Evolutionary conservation across 1,140 invertebrate species (phyloP).

Genomic region (Meteorus sp.): DNA sequence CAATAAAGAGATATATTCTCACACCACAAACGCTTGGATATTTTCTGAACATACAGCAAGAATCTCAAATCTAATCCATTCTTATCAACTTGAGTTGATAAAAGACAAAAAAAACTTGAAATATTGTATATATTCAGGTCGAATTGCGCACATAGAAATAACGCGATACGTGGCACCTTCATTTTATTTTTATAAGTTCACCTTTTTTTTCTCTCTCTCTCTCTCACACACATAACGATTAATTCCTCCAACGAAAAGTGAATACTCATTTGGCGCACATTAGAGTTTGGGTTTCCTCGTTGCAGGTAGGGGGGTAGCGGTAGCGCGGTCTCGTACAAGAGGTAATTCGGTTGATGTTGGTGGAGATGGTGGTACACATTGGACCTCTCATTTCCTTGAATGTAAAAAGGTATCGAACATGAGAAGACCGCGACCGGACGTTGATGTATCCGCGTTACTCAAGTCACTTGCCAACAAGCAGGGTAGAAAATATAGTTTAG

Average conservation of each 20-base stretch:
- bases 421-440: constrained; percentile 44
- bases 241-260: constrained; percentile 15
- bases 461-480: constrained; percentile 55
- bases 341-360: constrained; percentile 35
- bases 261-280: constrained; percentile 45
- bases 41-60: background rate
- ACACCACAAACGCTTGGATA: constrained; percentile 1
- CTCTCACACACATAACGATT: no score
- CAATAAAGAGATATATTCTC: background rate
- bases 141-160: constrained; percentile 26
- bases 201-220: background rate
- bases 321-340: constrained; percentile 48
- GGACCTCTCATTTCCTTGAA: constrained; percentile 53
- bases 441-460: constrained; percentile 55
- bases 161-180: constrained; percentile 22
- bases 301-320: constrained; percentile 57
- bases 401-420: constrained; percentile 45
- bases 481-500: constrained; percentile 60
- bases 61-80: background rate
- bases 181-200: background rate
- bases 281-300: constrained; percentile 58
- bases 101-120: no score
- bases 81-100: background rate
- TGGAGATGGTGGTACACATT: constrained; percentile 38
- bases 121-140: constrained; percentile 10